Percentiles rank a stretch among this genome's conserved stretches.
These are phyloP conservation scores for Anhinga rufa DNA, from an alignment of 2,113 vertebrate species.

Conservation along the genomic window DNA sequence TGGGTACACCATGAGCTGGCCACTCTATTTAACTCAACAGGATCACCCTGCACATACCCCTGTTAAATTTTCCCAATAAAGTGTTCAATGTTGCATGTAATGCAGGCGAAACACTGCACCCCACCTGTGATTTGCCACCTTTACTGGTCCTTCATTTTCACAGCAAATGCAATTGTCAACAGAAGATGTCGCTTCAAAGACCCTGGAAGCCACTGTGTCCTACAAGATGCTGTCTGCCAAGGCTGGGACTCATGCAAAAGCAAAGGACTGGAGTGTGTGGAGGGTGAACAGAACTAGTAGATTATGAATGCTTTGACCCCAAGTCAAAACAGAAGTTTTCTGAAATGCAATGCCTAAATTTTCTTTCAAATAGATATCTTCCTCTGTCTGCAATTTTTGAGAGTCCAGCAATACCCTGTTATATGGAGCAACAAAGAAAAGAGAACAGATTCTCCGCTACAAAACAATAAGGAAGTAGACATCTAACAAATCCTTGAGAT, in stretches of 20 bases:
- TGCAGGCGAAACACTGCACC: accelerated
- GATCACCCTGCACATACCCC: neutral
- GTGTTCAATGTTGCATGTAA: neutral
- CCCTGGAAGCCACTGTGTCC: neutral
- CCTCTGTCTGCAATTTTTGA: neutral
- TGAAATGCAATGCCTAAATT: neutral
- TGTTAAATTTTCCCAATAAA: neutral
- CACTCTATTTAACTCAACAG: neutral
- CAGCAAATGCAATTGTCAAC: neutral
- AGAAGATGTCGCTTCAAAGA: neutral
- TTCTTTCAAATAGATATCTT: neutral
- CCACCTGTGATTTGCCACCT: neutral
- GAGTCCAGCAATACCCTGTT: neutral
- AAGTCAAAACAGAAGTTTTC: neutral
- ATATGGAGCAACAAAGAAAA: neutral
- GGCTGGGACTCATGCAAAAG: neutral
- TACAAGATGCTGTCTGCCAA: neutral
- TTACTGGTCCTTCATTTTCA: neutral
- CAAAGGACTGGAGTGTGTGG: neutral
- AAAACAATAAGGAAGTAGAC: neutral
- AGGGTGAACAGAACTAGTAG: neutral
- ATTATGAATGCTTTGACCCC: neutral
- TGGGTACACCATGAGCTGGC: neutral
- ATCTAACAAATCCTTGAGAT: neutral
- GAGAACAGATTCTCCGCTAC: neutral